These are phyloP conservation scores for Rotaria sp. DNA, from an alignment of 2,888 invertebrate species.

Conservation along the genomic window DNA sequence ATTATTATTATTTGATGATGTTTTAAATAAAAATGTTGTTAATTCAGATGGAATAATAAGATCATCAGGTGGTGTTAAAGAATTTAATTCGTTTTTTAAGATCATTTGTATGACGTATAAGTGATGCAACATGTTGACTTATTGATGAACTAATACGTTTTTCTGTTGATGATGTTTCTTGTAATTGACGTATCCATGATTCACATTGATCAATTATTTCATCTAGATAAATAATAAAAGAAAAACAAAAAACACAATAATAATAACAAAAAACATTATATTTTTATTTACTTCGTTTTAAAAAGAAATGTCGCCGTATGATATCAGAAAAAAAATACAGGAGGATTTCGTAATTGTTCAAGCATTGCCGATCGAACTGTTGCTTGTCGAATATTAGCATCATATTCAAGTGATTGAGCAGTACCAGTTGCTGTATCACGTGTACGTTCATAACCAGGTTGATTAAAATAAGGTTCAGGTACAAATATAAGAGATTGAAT, in stretches of 20 bases:
- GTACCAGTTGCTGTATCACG: slow-evolving; percentile 63
- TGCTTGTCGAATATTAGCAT: slow-evolving; percentile 86
- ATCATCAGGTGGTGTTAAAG: slow-evolving; percentile 71
- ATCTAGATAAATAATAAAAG: slow-evolving; percentile 58
- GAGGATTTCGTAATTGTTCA: slow-evolving; percentile 79
- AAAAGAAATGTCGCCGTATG: slow-evolving; percentile 43
- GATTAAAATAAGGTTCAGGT: slow-evolving; percentile 57
- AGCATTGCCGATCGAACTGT: slow-evolving; percentile 92
- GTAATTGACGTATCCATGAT: slow-evolving; percentile 79
- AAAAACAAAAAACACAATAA: too few relatives aligned
- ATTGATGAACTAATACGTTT: slow-evolving; percentile 31
- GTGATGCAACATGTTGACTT: slow-evolving; percentile 40
- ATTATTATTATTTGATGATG: neutral
- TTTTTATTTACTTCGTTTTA: neutral
- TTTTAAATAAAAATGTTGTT: neutral
- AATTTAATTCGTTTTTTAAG: slow-evolving; percentile 76
- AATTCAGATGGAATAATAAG: slow-evolving; percentile 48
- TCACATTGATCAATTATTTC: slow-evolving; percentile 82
- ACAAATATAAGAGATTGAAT: slow-evolving; percentile 57
- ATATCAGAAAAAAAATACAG: slow-evolving; percentile 83
- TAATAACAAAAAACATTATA: neutral
- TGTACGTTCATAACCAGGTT: slow-evolving; percentile 57
- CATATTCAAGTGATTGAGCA: slow-evolving; percentile 83
- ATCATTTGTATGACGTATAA: slow-evolving; percentile 72
- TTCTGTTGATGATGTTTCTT: slow-evolving; percentile 59